Evolutionary conservation across 1,140 invertebrate genomes (phyloP), one percentile per base, ranked within the genome.

Genomic region (Pomacea maculata): DNA sequence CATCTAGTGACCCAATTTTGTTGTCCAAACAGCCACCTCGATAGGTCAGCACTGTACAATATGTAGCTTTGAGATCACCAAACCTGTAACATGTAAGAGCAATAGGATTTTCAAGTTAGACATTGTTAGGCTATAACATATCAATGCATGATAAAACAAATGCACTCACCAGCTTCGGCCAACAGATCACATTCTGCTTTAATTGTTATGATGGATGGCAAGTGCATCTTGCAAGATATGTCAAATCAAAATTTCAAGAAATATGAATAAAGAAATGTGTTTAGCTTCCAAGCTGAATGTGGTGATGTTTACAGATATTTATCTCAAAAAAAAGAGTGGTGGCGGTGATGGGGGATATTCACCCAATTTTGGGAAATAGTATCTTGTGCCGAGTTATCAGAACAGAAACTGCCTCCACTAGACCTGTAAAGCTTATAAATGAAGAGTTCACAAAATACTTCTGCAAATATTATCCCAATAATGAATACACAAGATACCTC

Each of bases 41-140:
- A 83, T 94, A 94, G 21, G 93, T 93, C 45, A 94, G 94, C 68
- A 94, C 87, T 68, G 93, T 94, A 86, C 93, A 94, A 86, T 93
- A 94, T 21, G 94, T 94, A 6, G 94, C 94, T 86, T 93, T 93
- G 85, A 92, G 93, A 86, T 95, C 94, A 14, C 94, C 94, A 91
- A 94, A 94, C 82, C 92, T 93, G 80, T 75, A 88, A 87, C 70
- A 81, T 80, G 79, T 84, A 82, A 77, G 70, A 75, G 83, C 72
- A 70, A 64, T 34, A 10, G 52, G 8, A 55, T 65, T 15, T 68
- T 54, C 21, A 34, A 61, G 19, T 55, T 79, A 17, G 64, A n/a
- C 17, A 72, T 52, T 70, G 29, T 55, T 17, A 19, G n/a, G 17
- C 17, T 19, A 67, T 67, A 3, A 7, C 17, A 67, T 67, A 67